Evolutionary conservation across 2,113 vertebrate species (phyloP).

Genomic region (Etia nguti): DNA sequence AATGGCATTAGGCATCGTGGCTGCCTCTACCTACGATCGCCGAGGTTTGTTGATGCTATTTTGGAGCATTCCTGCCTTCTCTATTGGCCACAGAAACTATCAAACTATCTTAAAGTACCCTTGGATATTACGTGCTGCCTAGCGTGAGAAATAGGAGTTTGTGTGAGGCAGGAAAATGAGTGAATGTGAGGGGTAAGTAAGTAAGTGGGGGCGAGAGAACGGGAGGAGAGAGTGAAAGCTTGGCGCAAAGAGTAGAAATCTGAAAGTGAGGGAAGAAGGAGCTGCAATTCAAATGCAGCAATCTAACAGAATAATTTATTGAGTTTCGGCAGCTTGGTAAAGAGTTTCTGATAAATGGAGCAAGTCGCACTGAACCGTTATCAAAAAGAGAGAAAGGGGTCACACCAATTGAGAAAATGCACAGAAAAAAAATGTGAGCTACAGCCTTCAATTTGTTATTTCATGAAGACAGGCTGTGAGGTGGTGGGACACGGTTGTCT

Average conservation of each 20-base stretch:
- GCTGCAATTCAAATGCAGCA: constrained; percentile 64
- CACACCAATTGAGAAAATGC: constrained; percentile 57
- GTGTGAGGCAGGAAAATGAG: constrained; percentile 25
- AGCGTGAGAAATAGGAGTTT: constrained; percentile 39
- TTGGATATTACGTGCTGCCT: constrained; percentile 46
- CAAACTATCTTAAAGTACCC: constrained; percentile 48
- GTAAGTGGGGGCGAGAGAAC: not conserved
- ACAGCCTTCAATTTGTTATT: constrained; percentile 58
- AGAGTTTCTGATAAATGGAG: constrained; percentile 74
- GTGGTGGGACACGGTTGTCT: constrained; percentile 21
- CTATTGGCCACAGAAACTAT: constrained; percentile 52
- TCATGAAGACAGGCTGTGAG: constrained; percentile 46
- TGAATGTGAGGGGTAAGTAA: constrained; percentile 11
- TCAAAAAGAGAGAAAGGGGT: constrained; percentile 62
- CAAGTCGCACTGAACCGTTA: constrained; percentile 71
- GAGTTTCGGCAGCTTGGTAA: constrained; percentile 64
- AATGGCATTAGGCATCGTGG: constrained; percentile 58
- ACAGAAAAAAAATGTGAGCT: constrained; percentile 44
- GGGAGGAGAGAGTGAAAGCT: constrained; percentile 4
- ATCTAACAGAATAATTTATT: constrained; percentile 76
- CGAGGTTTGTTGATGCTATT: constrained; percentile 45
- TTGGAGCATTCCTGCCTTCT: constrained; percentile 26
- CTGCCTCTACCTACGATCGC: constrained; percentile 39
- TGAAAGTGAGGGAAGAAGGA: constrained; percentile 53
- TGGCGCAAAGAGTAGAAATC: constrained; percentile 25